Evolutionary conservation across 1,140 invertebrate genomes (phyloP).

Genomic region (Scaptomyza hsui): DNA sequence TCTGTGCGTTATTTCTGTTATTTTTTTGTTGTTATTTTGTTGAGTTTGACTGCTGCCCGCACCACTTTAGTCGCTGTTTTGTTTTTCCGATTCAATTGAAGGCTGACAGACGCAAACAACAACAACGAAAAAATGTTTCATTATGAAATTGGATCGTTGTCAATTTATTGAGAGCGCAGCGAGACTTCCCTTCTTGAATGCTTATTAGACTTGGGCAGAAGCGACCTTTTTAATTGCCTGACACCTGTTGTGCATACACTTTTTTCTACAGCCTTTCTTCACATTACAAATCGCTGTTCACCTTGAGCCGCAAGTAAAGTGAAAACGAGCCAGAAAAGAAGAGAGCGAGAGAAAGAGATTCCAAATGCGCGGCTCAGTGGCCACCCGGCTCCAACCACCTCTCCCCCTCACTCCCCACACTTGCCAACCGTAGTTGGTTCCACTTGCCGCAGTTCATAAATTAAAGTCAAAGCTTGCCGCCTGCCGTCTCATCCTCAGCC

Average conservation of each 20-base stretch:
- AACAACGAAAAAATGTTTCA: conserved; percentile 56
- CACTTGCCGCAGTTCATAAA: conserved; percentile 72
- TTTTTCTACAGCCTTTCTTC: conserved; percentile 41
- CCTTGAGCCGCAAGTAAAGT: conserved; percentile 51
- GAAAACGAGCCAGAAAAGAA: conserved; percentile 52
- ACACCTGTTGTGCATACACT: conserved; percentile 68
- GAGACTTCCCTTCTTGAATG: conserved; percentile 5
- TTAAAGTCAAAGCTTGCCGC: conserved; percentile 60
- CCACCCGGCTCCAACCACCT: conserved; percentile 30
- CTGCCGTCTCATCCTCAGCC: conserved; percentile 22
- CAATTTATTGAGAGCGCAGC: conserved; percentile 48
- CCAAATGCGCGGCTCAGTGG: conserved; percentile 37
- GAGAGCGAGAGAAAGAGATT: conserved; percentile 26
- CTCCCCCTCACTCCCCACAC: not conserved
- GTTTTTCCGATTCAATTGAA: conserved; percentile 77
- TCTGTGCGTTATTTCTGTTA: conserved; percentile 30
- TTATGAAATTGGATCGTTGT: conserved; percentile 82
- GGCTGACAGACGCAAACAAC: conserved; percentile 74
- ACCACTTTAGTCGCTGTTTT: conserved; percentile 39
- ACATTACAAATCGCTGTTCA: conserved; percentile 68
- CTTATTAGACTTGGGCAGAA: conserved; percentile 37
- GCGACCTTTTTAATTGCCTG: conserved; percentile 42
- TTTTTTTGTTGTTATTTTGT: conserved; percentile 9
- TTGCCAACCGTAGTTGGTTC: conserved; percentile 4
- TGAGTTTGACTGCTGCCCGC: conserved; percentile 9